Evolutionary conservation across 2,113 vertebrate genomes (phyloP).

Genomic region (Pantherophis guttatus): DNA sequence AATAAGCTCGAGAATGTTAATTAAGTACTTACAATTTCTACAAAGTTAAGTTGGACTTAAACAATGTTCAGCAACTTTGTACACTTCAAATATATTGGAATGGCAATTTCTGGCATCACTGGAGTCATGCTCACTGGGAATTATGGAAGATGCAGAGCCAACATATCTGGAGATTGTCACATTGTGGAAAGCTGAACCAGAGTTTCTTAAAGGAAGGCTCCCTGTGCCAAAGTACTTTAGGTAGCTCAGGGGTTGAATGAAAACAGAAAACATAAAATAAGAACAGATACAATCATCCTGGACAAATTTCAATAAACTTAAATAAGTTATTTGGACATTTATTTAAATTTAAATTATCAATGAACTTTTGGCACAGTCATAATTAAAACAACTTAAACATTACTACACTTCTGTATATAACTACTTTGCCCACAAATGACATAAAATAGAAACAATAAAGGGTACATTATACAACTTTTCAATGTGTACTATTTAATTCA

Average conservation of each 20-base stretch:
- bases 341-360: neutral
- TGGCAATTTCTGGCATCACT: neutral
- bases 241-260: neutral
- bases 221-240: neutral
- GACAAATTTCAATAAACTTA: neutral
- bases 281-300: neutral
- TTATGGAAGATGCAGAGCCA: neutral
- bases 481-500: neutral
- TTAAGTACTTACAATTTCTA: neutral
- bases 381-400: neutral
- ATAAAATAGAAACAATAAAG: neutral
- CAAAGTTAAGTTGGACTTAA: neutral
- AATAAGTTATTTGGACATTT: neutral
- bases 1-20: neutral
- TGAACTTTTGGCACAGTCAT: neutral
- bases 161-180: neutral
- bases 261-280: neutral
- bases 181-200: neutral
- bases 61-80: neutral
- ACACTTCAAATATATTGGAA: neutral
- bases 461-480: neutral
- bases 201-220: neutral
- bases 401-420: neutral
- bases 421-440: neutral
- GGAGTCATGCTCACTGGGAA: neutral